Evolutionary conservation across 1,140 invertebrate species (phyloP).

Genomic region (Diprion similis): DNA sequence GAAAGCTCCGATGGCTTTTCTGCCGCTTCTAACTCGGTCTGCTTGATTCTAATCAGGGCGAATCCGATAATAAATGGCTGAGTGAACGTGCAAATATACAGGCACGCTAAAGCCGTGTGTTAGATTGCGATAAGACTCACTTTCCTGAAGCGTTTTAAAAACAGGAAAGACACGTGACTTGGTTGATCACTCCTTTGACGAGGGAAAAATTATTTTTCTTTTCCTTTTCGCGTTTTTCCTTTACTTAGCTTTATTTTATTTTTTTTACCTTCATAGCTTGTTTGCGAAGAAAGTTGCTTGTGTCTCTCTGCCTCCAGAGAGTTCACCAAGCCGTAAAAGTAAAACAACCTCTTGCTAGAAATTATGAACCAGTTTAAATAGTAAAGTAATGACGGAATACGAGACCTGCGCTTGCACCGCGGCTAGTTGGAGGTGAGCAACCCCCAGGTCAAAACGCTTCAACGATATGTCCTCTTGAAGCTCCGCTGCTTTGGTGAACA

Average conservation of each 20-base stretch:
- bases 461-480: constrained; percentile 93
- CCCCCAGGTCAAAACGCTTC: constrained; percentile 90
- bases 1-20: background rate
- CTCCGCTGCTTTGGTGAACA: constrained; percentile 94
- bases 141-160: no score
- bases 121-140: no score
- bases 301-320: no score
- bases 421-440: constrained; percentile 88
- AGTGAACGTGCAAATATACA: no score
- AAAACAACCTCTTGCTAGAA: no score
- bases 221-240: constrained; percentile 3
- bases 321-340: no score
- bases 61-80: no score
- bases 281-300: constrained; percentile 19
- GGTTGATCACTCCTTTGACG: no score
- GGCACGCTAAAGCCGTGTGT: no score
- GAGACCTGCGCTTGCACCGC: constrained; percentile 87
- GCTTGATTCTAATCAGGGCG: background rate
- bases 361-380: no score
- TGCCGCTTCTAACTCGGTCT: background rate
- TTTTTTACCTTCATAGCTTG: background rate
- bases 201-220: background rate
- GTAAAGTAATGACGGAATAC: no score
- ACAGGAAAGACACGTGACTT: no score
- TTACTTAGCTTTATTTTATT: constrained; percentile 14